A percentile compares a stretch with the other conserved stretches of the same genome.
Evolutionary conservation across 2,888 invertebrate species (phyloP).

Genomic region (Lepetodrilus schrolli): DNA sequence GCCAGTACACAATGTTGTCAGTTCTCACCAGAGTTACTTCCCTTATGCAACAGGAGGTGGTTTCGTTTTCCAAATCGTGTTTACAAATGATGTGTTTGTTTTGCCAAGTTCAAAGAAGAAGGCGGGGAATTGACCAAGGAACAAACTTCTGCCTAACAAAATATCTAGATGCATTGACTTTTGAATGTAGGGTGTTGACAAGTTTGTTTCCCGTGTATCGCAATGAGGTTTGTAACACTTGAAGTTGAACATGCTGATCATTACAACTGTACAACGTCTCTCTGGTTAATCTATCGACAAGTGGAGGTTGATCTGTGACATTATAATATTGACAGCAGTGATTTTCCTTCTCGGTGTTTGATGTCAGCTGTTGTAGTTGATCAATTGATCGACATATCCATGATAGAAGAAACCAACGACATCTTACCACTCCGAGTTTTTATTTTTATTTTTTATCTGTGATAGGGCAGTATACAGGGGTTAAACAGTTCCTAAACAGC

Average conservation of each 20-base stretch:
- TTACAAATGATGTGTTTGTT: background rate
- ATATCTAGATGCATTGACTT: conserved; percentile 2
- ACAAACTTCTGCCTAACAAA: background rate
- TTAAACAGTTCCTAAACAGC: no score
- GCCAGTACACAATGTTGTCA: no score
- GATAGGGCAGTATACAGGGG: no score
- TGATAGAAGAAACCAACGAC: no score
- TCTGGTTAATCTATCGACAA: background rate
- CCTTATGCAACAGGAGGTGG: no score
- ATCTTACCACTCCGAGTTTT: no score
- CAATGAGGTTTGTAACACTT: background rate
- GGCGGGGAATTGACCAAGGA: background rate
- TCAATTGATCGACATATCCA: background rate
- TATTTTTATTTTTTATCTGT: no score
- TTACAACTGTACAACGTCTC: background rate
- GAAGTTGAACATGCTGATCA: background rate
- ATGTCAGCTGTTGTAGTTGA: no score
- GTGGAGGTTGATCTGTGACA: no score
- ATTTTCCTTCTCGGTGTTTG: no score
- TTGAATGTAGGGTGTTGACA: conserved; percentile 7
- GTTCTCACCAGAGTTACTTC: conserved; percentile 15
- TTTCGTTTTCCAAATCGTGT: no score
- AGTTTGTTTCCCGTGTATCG: conserved; percentile 1
- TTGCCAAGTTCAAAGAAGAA: background rate
- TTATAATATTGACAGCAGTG: no score